A percentile compares a stretch with the other conserved stretches of the same genome.
phyloP scores from a whole-genome alignment of 2,888 invertebrate genomes.

The Tanytarsus gracilentus region DNA sequence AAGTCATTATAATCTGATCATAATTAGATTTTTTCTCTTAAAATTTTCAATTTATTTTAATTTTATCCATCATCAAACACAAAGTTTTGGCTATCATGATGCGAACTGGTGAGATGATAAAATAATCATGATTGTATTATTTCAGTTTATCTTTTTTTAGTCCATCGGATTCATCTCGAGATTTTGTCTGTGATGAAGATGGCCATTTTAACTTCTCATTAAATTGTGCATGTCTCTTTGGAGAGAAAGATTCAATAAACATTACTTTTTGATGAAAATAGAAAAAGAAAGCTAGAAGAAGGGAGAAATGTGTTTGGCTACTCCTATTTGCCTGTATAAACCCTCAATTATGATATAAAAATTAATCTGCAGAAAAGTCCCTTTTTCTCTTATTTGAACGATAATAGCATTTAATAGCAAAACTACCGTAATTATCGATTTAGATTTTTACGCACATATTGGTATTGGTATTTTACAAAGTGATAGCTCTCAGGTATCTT shows the following conservation, averaged over 20 bases:
- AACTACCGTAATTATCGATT: too few relatives aligned
- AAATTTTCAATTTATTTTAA: constrained; percentile 27
- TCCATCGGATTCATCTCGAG: neutral
- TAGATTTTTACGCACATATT: too few relatives aligned
- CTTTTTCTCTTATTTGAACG: constrained; percentile 10
- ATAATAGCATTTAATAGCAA: constrained; percentile 22
- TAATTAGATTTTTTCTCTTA: neutral
- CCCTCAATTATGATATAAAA: constrained; percentile 29
- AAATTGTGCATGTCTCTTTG: neutral
- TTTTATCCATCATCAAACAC: constrained; percentile 28
- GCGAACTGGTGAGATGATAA: too few relatives aligned
- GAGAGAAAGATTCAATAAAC: constrained; percentile 19
- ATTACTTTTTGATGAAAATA: constrained; percentile 21
- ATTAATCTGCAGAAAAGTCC: constrained; percentile 14
- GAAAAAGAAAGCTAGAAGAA: neutral
- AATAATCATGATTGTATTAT: neutral
- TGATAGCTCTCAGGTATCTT: too few relatives aligned
- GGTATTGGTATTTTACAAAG: too few relatives aligned
- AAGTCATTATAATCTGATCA: constrained; percentile 7
- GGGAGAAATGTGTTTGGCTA: neutral
- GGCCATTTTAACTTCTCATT: too few relatives aligned
- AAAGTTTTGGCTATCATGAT: too few relatives aligned
- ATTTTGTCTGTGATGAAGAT: too few relatives aligned
- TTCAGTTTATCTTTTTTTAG: neutral
- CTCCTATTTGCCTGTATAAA: neutral